Conservation (phyloP, 2,888 invertebrate genomes). For the Ectropis crepuscularia region DNA sequence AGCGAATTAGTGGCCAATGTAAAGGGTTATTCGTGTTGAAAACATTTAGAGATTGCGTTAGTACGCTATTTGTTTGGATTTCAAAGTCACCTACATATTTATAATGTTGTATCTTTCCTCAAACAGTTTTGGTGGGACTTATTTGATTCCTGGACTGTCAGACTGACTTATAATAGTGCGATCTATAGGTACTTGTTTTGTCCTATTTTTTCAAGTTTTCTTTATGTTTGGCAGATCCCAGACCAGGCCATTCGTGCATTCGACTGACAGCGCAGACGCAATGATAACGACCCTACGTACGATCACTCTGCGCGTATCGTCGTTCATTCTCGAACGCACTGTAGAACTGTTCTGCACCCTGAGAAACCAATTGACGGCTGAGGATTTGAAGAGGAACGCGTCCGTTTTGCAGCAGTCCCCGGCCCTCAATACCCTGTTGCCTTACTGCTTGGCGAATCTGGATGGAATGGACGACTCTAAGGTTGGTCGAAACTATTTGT, state of each 20-base stretch:
- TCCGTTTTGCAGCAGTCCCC: constrained; percentile 72
- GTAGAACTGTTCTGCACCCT: constrained; percentile 91
- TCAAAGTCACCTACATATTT: no score
- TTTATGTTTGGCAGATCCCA: constrained; percentile 35
- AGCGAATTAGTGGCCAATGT: no score
- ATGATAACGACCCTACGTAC: constrained; percentile 61
- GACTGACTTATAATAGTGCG: no score
- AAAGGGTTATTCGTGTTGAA: no score
- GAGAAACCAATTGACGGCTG: constrained; percentile 86
- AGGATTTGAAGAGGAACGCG: constrained; percentile 68
- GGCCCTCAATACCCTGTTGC: constrained; percentile 91
- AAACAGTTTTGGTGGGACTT: no score
- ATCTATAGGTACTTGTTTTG: no score
- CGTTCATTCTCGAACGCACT: constrained; percentile 90
- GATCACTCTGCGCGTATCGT: constrained; percentile 89
- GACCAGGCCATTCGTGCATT: constrained; percentile 50
- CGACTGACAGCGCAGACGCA: constrained; percentile 59
- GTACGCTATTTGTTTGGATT: no score
- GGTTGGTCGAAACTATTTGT: constrained; percentile 66
- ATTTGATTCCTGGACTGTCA: no score
- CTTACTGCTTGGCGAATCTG: constrained; percentile 93
- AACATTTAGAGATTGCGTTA: no score
- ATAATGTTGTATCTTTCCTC: no score
- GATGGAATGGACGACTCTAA: constrained; percentile 93
- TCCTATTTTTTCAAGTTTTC: background rate